Conservation (phyloP, 2,888 invertebrate species). For the Orthosia gothica region DNA sequence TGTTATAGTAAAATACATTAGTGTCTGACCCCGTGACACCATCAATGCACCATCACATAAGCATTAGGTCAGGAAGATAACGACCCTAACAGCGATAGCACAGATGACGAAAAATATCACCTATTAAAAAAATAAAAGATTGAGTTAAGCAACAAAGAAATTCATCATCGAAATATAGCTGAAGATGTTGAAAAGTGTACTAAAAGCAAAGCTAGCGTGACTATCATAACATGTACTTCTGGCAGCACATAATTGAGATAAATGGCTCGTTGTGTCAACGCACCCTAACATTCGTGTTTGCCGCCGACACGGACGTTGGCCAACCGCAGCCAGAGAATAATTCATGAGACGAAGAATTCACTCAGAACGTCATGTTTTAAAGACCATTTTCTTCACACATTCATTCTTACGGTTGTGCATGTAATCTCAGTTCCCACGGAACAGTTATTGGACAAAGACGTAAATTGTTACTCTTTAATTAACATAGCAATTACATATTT, state of each 20-base stretch:
- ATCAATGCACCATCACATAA: conserved; percentile 10
- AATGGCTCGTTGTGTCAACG: conserved; percentile 76
- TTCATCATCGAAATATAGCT: conserved; percentile 1
- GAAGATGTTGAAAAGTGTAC: conserved; percentile 20
- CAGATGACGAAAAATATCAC: background rate
- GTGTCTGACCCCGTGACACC: background rate
- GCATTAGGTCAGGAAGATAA: conserved; percentile 9
- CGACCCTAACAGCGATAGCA: background rate
- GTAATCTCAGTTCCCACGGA: conserved; percentile 57
- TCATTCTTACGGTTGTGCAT: conserved; percentile 37
- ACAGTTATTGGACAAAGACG: conserved; percentile 52
- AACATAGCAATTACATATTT: conserved; percentile 38
- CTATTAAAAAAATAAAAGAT: background rate
- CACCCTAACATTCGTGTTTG: conserved; percentile 66
- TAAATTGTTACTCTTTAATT: conserved; percentile 35
- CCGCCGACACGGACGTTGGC: conserved; percentile 60
- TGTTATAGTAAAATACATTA: conserved; percentile 11
- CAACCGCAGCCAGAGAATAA: conserved; percentile 65
- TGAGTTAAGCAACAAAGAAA: background rate
- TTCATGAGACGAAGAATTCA: conserved; percentile 54
- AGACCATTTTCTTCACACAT: conserved; percentile 58
- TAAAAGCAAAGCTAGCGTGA: conserved; percentile 50
- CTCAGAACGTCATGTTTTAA: conserved; percentile 46
- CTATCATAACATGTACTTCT: conserved; percentile 53
- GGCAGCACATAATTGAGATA: conserved; percentile 72